Evolutionary conservation across 1,140 invertebrate genomes (phyloP).

Genomic region (Drosophila takahashii): DNA sequence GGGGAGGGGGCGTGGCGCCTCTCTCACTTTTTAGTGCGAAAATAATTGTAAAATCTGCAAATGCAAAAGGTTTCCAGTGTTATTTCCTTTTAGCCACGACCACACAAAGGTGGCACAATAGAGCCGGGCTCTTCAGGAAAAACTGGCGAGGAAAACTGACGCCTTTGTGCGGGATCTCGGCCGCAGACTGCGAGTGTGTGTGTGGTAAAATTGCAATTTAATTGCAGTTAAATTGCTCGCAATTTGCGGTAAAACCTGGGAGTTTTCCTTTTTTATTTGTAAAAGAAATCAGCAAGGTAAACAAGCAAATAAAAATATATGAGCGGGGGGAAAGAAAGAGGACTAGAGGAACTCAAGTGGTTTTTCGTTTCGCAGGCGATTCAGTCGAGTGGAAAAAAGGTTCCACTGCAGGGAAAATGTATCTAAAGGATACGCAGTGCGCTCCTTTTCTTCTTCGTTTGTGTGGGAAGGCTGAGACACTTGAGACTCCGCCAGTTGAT

Average conservation of each 20-base stretch:
- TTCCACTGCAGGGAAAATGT: conserved; percentile 50
- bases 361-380: conserved; percentile 64
- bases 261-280: neutral
- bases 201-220: conserved; percentile 80
- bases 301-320: conserved; percentile 37
- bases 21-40: conserved; percentile 74
- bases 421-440: conserved; percentile 60
- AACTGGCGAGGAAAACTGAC: conserved; percentile 34
- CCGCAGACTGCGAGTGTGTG: conserved; percentile 33
- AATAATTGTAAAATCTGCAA: conserved; percentile 73
- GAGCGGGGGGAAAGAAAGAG: conserved; percentile 16
- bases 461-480: conserved; percentile 69
- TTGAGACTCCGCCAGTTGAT: conserved; percentile 47
- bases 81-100: conserved; percentile 38
- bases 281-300: conserved; percentile 46
- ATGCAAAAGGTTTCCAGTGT: conserved; percentile 56
- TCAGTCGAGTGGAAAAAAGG: conserved; percentile 75
- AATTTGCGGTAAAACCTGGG: conserved; percentile 44
- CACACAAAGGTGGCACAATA: conserved; percentile 70
- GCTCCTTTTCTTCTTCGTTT: conserved; percentile 14
- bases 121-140: conserved; percentile 26
- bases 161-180: conserved; percentile 66
- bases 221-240: conserved; percentile 79
- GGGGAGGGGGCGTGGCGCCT: conserved; percentile 7
- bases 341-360: conserved; percentile 39